Evolutionary conservation across 1,140 invertebrate genomes (phyloP).

Genomic region (Atopsyche davidsoni): DNA sequence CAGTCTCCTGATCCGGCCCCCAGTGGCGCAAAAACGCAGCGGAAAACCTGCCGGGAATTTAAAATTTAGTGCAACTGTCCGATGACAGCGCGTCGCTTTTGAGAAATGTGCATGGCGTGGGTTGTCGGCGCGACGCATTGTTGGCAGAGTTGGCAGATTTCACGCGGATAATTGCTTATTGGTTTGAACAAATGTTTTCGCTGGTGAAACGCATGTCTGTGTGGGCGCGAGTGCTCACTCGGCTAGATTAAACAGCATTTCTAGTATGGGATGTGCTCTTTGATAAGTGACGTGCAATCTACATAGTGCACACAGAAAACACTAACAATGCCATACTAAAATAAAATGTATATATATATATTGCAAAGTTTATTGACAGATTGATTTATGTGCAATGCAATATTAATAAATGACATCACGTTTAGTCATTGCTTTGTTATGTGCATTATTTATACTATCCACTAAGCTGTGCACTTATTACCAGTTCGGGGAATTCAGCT

Average conservation of each 20-base stretch:
- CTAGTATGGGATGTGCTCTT: too few relatives aligned
- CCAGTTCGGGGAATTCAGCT: too few relatives aligned
- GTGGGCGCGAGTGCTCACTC: background rate
- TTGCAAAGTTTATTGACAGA: too few relatives aligned
- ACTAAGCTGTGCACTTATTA: too few relatives aligned
- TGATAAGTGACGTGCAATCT: too few relatives aligned
- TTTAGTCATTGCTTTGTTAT: slow-evolving; percentile 4
- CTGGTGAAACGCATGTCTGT: background rate
- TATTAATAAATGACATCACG: slow-evolving; percentile 7
- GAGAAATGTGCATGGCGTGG: background rate
- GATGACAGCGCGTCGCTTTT: background rate
- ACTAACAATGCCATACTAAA: too few relatives aligned
- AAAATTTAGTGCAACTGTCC: slow-evolving; percentile 1
- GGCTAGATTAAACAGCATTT: too few relatives aligned
- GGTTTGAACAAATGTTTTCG: background rate
- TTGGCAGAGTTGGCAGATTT: background rate
- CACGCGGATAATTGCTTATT: background rate
- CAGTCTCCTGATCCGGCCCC: background rate
- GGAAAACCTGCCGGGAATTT: background rate
- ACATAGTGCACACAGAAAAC: too few relatives aligned
- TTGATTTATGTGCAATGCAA: too few relatives aligned
- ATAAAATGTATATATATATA: too few relatives aligned
- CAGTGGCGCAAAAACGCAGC: background rate
- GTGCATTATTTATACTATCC: slow-evolving; percentile 4
- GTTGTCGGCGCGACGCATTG: background rate